Evolutionary conservation across 2,113 vertebrate species (phyloP).

Genomic region (Dasyprocta punctata): DNA sequence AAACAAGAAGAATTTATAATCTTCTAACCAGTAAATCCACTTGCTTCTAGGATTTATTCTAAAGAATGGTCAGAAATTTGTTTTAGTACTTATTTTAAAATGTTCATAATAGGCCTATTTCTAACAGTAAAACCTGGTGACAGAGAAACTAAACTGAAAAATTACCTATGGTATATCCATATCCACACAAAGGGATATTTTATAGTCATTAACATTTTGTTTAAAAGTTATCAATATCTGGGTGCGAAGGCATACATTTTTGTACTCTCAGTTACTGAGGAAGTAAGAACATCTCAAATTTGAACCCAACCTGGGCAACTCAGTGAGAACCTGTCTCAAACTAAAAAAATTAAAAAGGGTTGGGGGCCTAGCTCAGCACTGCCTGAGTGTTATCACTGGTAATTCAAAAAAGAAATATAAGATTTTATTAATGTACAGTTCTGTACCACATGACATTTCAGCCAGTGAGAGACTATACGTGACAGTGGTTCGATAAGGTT

Average conservation of each 20-base stretch:
- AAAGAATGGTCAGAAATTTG: background rate
- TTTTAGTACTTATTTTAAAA: slow-evolving; percentile 13
- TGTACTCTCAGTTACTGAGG: background rate
- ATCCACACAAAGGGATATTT: background rate
- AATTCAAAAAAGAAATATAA: background rate
- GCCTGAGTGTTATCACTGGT: background rate
- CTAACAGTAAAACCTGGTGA: background rate
- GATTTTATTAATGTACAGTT: background rate
- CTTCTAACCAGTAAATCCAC: background rate
- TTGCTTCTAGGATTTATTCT: slow-evolving; percentile 2
- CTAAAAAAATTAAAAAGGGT: background rate
- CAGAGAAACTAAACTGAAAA: background rate
- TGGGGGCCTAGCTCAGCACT: background rate
- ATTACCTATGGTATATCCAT: background rate
- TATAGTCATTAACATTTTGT: background rate
- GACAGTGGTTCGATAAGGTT: background rate
- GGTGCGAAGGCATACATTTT: background rate
- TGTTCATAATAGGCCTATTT: background rate
- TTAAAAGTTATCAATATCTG: background rate
- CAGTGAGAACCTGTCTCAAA: background rate
- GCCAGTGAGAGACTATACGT: background rate
- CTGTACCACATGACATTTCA: background rate
- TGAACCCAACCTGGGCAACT: background rate
- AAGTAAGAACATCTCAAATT: background rate
- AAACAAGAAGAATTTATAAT: background rate